A percentile compares a stretch with the other conserved stretches of the same genome.
Evolutionary conservation across 2,113 vertebrate genomes (phyloP).

Genomic region (Myotis yumanensis): DNA sequence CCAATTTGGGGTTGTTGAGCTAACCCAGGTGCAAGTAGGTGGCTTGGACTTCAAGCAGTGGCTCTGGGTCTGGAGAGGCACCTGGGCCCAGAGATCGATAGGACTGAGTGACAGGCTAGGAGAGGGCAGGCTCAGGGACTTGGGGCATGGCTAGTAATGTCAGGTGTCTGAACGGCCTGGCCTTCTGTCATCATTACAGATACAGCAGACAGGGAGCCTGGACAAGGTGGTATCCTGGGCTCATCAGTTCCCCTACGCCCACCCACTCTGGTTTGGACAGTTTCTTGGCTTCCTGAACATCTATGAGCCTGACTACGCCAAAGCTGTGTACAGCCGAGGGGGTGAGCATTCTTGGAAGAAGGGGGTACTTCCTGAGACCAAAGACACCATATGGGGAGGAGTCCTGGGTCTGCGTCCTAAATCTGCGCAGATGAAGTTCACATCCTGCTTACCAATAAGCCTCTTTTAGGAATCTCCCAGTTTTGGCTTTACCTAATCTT

Average conservation of each 20-base stretch:
- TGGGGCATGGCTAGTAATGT: background rate
- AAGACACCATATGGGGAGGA: background rate
- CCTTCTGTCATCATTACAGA: constrained; percentile 76
- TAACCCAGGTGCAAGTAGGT: background rate
- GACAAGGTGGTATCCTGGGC: constrained; percentile 78
- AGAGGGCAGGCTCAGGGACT: background rate
- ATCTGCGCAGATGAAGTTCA: background rate
- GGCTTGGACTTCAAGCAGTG: background rate
- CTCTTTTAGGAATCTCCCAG: background rate
- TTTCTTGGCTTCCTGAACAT: constrained; percentile 82
- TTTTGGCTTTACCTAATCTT: background rate
- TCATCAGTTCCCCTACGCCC: constrained; percentile 82
- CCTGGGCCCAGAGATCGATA: background rate
- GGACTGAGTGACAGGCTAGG: background rate
- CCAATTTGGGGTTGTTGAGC: background rate
- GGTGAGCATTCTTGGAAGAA: constrained; percentile 60
- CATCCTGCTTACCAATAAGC: background rate
- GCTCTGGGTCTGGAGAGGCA: background rate
- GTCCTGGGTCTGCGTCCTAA: background rate
- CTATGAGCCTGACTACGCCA: constrained; percentile 89
- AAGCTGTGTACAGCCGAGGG: constrained; percentile 81
- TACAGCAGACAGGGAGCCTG: constrained; percentile 84
- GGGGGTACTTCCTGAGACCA: background rate
- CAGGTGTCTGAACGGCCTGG: background rate
- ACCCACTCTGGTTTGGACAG: constrained; percentile 85